Percentiles rank a stretch among this genome's conserved stretches.
These are phyloP conservation scores for Eupithecia subfuscata DNA, from an alignment of 2,888 invertebrate genomes.

Conservation along the genomic window DNA sequence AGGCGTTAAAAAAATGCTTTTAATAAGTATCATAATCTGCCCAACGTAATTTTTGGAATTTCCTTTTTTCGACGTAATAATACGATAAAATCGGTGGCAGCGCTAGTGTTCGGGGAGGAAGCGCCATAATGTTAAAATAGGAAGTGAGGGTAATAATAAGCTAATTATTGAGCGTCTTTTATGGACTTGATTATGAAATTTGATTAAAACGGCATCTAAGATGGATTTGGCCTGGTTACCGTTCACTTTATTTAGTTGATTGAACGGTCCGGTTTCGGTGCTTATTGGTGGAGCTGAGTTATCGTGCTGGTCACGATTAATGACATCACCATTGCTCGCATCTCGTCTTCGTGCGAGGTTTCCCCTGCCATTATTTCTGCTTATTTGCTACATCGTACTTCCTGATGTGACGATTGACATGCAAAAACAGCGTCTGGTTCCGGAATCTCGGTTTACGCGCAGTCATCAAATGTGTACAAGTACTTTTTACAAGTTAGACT, in stretches of 20 bases:
- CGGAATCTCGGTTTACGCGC: constrained; percentile 19
- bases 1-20: no score
- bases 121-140: constrained; percentile 4
- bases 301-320: constrained; percentile 34
- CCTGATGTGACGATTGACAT: constrained; percentile 39
- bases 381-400: constrained; percentile 40
- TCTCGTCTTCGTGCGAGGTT: constrained; percentile 38
- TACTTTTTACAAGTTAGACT: background rate
- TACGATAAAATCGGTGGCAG: no score
- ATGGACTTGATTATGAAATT: constrained; percentile 9
- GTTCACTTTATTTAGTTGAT: constrained; percentile 8
- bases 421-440: constrained; percentile 28
- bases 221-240: constrained; percentile 10
- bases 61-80: no score
- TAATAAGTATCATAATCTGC: no score
- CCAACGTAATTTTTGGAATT: no score
- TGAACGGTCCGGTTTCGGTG: constrained; percentile 11
- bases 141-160: constrained; percentile 13
- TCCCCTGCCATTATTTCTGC: constrained; percentile 42
- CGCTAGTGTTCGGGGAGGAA: no score
- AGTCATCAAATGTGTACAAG: constrained; percentile 2
- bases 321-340: constrained; percentile 39
- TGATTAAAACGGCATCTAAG: constrained; percentile 8
- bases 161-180: constrained; percentile 7
- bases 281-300: background rate